phyloP scores from a whole-genome alignment of 1,140 invertebrate species.

The Lepidurus couesii region DNA sequence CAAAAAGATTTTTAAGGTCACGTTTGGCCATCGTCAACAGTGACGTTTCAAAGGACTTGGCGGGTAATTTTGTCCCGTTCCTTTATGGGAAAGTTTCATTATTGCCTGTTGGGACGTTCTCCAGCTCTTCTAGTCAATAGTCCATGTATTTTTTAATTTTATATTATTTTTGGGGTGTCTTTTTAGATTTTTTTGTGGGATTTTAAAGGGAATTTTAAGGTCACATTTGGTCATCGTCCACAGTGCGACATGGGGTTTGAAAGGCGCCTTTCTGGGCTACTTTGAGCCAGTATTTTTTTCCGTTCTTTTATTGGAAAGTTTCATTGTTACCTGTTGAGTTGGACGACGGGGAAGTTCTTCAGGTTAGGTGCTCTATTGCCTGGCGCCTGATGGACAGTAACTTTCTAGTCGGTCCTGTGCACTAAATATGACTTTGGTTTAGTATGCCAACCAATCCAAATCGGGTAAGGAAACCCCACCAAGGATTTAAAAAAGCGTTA shows the following conservation, averaged over 20 bases:
- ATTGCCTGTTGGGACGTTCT: not conserved
- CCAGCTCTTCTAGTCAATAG: too few relatives aligned
- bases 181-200: too few relatives aligned
- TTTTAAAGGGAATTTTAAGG: too few relatives aligned
- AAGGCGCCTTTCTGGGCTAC: not conserved
- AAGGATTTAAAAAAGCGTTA: too few relatives aligned
- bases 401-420: not conserved
- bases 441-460: not conserved
- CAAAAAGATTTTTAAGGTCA: too few relatives aligned
- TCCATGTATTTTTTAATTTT: too few relatives aligned
- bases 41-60: too few relatives aligned
- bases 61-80: too few relatives aligned
- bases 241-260: not conserved
- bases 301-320: not conserved
- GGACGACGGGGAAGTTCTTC: not conserved
- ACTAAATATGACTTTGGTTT: not conserved
- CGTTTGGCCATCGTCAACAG: too few relatives aligned
- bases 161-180: too few relatives aligned
- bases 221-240: too few relatives aligned
- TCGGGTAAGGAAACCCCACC: not conserved
- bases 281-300: not conserved
- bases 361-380: not conserved
- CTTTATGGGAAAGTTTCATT: conserved; percentile 1
- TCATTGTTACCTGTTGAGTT: not conserved
- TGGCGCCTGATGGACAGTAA: not conserved